phyloP scores from a whole-genome alignment of 1,140 invertebrate genomes.

The Drosophila saltans region DNA sequence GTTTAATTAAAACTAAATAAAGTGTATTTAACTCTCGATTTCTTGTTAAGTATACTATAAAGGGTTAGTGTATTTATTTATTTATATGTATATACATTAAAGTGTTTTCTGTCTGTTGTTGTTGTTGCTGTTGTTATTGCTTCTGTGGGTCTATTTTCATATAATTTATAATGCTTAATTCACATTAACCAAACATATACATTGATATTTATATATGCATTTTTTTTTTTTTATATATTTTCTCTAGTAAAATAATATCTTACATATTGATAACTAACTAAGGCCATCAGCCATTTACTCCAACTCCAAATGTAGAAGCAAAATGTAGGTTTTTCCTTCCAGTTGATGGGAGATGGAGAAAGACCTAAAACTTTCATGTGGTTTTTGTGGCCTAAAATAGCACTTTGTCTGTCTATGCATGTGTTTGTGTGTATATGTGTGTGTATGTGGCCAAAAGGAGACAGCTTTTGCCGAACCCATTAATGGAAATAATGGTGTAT shows the following conservation, averaged over 20 bases:
- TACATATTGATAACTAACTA: constrained; percentile 46
- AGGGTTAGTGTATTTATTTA: not conserved
- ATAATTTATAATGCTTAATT: constrained; percentile 67
- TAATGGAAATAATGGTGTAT: constrained; percentile 73
- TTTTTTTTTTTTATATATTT: constrained; percentile 34
- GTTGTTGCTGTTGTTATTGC: not conserved
- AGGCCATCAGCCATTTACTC: constrained; percentile 5
- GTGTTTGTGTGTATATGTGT: constrained; percentile 30
- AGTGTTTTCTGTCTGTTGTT: not conserved
- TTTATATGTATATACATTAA: constrained; percentile 4
- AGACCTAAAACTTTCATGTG: constrained; percentile 52
- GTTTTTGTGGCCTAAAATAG: constrained; percentile 67
- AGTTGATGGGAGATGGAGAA: constrained; percentile 1
- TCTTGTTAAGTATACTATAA: not conserved
- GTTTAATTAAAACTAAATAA: no score
- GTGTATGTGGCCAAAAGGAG: constrained; percentile 15
- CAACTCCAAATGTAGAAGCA: not conserved
- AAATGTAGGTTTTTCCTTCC: constrained; percentile 4
- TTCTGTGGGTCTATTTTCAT: constrained; percentile 13
- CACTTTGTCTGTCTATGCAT: constrained; percentile 49
- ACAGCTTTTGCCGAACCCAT: constrained; percentile 43
- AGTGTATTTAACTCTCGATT: not conserved
- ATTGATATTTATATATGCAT: not conserved
- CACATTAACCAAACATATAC: constrained; percentile 32
- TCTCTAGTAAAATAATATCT: constrained; percentile 33